Base-by-base conservation (phyloP, 2,113 vertebrate genomes). In the Desmodus rotundus region DNA sequence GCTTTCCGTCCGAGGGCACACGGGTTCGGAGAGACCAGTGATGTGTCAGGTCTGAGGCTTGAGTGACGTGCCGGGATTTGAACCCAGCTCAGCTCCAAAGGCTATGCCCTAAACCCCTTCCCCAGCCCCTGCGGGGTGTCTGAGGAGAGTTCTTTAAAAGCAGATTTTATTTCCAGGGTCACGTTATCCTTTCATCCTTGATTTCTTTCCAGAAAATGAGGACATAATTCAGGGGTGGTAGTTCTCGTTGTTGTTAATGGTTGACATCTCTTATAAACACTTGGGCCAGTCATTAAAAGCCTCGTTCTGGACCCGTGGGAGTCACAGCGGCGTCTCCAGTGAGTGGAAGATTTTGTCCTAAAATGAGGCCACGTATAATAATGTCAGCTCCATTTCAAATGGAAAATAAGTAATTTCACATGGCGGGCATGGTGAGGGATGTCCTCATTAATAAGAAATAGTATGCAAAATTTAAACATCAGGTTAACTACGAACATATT, bases 171-270 rank as follows among this genome's bases (percentile, higher is more conserved):
- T 93, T 89, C 50, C 43, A 80, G 41, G 38, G 5, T 50, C 89
- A 33, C 2, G 2, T 58, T 63, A 24, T 54, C 41, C 73, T 67
- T 96, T 78, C 20, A 33, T 12, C 24, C n/a, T 80, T 45, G 33
- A 72, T 90, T 85, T 95, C 85, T 84, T 43, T 73, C 68, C 43
- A 92, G 94, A 96, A 90, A 82, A 50, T 19, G n/a, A 93, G 58
- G 28, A 28, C 28, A 26, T 90, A 56, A 36, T 67, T 90, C 67
- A 86, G 52, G 85, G 81, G 24, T 47, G 5, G 11, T 73, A 61
- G 31, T 74, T 58, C 56, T 24, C 83, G 14, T 17, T 93, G 58
- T 90, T 68, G 36, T 73, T 77, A n/a, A 63, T 81, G 50, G 58
- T 31, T 76, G 89, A 50, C 33, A 58, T 81, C 88, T 95, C 85